Evolutionary conservation across 2,113 vertebrate species (phyloP), one percentile per base, ranked within the genome.

Genomic region (Australoheros scitulus): DNA sequence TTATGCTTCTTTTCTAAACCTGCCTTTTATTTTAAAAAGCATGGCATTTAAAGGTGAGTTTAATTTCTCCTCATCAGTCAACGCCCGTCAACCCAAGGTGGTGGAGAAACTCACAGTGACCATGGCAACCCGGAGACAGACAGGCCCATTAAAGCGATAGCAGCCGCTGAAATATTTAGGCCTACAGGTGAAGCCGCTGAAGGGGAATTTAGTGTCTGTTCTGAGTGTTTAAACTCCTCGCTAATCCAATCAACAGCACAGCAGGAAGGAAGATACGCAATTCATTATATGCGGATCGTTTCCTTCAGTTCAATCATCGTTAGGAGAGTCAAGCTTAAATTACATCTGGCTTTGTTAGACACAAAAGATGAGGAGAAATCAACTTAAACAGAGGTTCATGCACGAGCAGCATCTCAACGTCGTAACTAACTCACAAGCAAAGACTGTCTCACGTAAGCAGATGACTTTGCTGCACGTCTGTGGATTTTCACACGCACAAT

Each of bases 141-240:
- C 82, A 68, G 65, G 64, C 61, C 61, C 75, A 88, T 93, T 89
- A 89, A 86, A 85, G 81, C 63, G 88, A 91, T 82, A 89, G 77
- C 50, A 76, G 79, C 91, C 89, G 74, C 76, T 95, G 83, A 94
- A 94, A 93, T 92, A 94, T 95, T 92, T 81, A 93, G 32, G 15
- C 26, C 34, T 68, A 14, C 86, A 91, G 89, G 87, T 89, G 81
- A 79, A 86, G 87, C 47, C 38, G 34, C 5, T 61, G 57, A 86
- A 52, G 20, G 63, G 77, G n/a, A 86, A 88, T 87, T 86, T 81
- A 79, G 63, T 5, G 76, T 5, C 55, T 61, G 52, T 11, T 56
- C 22, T 32, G 18, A 47, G 43, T 43, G 65, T 89, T 89, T 82
- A 86, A 77, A 81, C 32, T 18, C 34, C 22, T 34, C 20, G 29